Base-by-base conservation (phyloP, 2,113 vertebrate species). In the Prionailurus bengalensis region DNA sequence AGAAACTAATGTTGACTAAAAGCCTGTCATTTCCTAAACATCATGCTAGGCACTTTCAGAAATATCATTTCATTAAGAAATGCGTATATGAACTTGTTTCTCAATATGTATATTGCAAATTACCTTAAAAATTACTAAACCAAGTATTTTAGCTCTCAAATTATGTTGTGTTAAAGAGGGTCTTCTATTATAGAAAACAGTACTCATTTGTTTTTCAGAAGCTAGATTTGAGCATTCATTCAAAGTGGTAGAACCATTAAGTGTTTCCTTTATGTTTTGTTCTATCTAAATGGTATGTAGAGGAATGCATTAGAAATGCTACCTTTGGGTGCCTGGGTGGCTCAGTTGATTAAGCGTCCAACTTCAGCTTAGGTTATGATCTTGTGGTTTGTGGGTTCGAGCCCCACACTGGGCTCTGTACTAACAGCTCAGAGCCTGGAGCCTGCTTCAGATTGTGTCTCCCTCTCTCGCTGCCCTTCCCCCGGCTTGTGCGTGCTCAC, bases 61-160 rank as follows among this genome's bases (percentile, higher is more conserved):
- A 95, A 29, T 78, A 83, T 25, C 31, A 86, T 42, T 82, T 92
- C 71, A 92, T 51, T 84, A 45, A 89, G 23, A 85, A 84, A 93
- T 70, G 29, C n/a, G 82, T 31, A 76, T 63, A 78, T 70, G 73
- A 89, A 92, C 14, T 65, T 91, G 25, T 85, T 84, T 95, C 23
- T 48, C 55, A 90, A 83, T 33, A 31, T 51, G 51, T 36, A 29
- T 4, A 91, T 33, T 91, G 84, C 2, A 84, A 53, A 55, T 63
- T 66, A 92, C 79, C 58, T 81, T 53, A 61, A 65, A 94, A 89
- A 80, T n/a, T 3, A 95, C 71, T 63, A 76, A 76, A 29, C 27
- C 31, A 90, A 61, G 71, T 45, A 79, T 68, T 94, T 92, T 25
- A 25, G 42, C 76, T 95, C 91, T 96, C n/a, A 81, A 89, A 78